phyloP scores from a whole-genome alignment of 1,140 invertebrate species.

The Caenorhabditis inopinata region DNA sequence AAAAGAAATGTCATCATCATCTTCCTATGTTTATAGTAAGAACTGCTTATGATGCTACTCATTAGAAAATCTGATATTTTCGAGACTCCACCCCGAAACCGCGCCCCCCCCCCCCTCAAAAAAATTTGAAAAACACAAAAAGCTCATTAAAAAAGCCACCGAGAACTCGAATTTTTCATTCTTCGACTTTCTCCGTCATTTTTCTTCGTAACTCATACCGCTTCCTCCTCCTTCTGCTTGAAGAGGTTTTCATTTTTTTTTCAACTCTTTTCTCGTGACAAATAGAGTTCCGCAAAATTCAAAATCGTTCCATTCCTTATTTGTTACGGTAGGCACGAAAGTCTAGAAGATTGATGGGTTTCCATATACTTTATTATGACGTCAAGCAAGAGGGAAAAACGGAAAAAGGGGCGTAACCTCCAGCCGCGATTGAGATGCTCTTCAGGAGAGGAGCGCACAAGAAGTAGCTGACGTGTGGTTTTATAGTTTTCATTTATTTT shows the following conservation, averaged over 20 bases:
- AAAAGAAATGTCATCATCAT: background rate
- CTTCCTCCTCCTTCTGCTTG: background rate
- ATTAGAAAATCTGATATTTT: background rate
- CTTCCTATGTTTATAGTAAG: background rate
- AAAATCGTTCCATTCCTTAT: background rate
- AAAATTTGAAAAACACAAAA: background rate
- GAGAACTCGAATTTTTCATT: background rate
- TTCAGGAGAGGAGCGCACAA: background rate
- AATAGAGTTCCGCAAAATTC: background rate
- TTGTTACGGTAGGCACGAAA: background rate
- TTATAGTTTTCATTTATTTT: no score
- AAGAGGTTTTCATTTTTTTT: background rate
- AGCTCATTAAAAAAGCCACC: background rate
- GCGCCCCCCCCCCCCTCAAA: no score
- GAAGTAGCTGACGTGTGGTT: no score
- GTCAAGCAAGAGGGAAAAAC: background rate
- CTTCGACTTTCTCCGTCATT: no score
- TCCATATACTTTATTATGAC: background rate
- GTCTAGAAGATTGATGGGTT: slow-evolving; percentile 11
- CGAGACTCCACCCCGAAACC: no score
- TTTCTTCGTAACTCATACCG: no score
- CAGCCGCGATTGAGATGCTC: background rate
- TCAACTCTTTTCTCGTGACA: background rate
- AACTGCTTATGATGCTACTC: background rate
- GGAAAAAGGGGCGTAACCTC: background rate